phyloP scores from a whole-genome alignment of 2,888 invertebrate genomes.

The Acleris cristana region DNA sequence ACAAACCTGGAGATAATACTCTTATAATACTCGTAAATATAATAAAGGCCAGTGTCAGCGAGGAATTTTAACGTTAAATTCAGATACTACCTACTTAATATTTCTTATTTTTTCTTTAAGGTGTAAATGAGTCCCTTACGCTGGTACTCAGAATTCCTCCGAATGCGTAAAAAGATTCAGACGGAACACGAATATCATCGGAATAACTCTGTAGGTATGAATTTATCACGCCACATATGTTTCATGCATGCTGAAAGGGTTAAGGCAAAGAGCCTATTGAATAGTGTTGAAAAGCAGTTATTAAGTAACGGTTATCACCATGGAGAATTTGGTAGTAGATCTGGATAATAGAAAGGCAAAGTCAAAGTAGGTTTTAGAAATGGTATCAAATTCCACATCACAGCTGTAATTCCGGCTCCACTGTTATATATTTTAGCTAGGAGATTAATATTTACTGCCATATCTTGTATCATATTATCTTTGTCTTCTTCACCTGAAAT shows the following conservation, averaged over 20 bases:
- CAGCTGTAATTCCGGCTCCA: constrained; percentile 21
- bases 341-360: constrained; percentile 31
- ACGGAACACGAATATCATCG: too few species aligned
- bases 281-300: too few species aligned
- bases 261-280: too few species aligned
- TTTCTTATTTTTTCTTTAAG: too few species aligned
- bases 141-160: too few species aligned
- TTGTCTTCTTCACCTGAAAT: constrained; percentile 29
- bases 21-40: not conserved
- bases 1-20: constrained; percentile 21
- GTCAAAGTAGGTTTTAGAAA: constrained; percentile 25
- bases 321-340: constrained; percentile 15
- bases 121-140: too few species aligned
- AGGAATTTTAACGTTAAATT: not conserved
- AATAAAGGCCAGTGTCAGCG: not conserved
- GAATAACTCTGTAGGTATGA: too few species aligned
- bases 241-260: too few species aligned
- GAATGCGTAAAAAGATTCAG: too few species aligned
- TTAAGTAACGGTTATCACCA: not conserved
- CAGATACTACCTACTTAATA: not conserved
- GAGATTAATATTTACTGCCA: constrained; percentile 20
- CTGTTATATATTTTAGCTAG: constrained; percentile 23
- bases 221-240: too few species aligned
- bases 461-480: constrained; percentile 17
- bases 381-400: constrained; percentile 33